phyloP scores from a whole-genome alignment of 2,797 vertebrate species.

The Cyclura pinguis region DNA sequence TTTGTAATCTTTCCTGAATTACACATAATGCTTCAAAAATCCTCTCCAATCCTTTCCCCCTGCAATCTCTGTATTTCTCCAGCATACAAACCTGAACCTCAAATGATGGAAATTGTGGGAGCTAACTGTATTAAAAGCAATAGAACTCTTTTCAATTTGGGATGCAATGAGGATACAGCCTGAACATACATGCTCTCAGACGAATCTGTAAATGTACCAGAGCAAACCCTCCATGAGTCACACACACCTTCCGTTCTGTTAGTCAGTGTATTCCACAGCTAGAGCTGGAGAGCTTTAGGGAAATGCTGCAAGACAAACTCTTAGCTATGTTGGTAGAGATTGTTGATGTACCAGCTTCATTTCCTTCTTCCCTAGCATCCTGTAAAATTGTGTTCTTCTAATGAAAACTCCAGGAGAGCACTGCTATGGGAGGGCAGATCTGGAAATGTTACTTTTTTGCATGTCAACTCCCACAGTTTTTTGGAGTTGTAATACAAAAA shows the following conservation, averaged over 20 bases:
- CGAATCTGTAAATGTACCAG: not conserved
- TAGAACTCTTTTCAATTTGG: not conserved
- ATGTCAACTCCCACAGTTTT: too few relatives aligned
- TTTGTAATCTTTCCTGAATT: conserved; percentile 29
- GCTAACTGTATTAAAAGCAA: not conserved
- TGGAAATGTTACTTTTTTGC: not conserved
- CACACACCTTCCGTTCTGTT: not conserved
- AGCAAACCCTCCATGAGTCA: not conserved
- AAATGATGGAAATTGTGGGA: not conserved
- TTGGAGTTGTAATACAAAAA: too few relatives aligned
- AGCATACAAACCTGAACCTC: not conserved
- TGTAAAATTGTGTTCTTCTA: not conserved
- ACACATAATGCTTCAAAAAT: conserved; percentile 31
- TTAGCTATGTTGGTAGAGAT: not conserved
- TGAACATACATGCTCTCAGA: not conserved
- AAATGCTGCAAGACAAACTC: not conserved
- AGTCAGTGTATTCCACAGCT: not conserved
- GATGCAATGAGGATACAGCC: not conserved
- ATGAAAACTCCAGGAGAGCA: not conserved
- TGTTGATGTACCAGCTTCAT: not conserved
- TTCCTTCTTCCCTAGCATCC: not conserved
- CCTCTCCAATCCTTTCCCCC: not conserved
- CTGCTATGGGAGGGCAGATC: not conserved
- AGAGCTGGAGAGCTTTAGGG: not conserved
- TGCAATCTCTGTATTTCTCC: conserved; percentile 7